Percentiles rank a stretch among this genome's conserved stretches.
Evolutionary conservation across 2,888 invertebrate genomes (phyloP).

Genomic region (Calameuta idolon): DNA sequence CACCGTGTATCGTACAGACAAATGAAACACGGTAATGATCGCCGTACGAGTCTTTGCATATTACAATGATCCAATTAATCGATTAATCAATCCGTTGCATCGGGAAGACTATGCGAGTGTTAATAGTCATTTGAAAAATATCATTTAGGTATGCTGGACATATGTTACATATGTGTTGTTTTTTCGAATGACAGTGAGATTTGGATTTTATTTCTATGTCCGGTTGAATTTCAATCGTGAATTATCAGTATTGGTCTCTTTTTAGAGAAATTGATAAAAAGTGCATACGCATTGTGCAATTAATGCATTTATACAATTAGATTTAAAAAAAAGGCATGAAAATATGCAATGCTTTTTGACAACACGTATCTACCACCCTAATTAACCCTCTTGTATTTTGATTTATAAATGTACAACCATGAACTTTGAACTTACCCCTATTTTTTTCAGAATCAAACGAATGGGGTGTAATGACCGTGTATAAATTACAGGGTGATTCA

Average conservation of each 20-base stretch:
- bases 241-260: not conserved
- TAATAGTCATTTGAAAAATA: not conserved
- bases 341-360: no score
- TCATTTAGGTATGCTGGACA: not conserved
- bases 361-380: not conserved
- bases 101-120: not conserved
- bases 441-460: not conserved
- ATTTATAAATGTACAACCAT: not conserved
- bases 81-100: not conserved
- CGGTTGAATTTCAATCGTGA: not conserved
- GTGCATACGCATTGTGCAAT: not conserved
- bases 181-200: not conserved
- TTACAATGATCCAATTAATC: no score
- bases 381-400: not conserved
- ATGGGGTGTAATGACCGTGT: not conserved
- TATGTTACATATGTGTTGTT: not conserved
- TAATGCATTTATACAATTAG: not conserved
- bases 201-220: not conserved
- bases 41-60: no score
- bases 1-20: no score
- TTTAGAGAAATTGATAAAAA: not conserved
- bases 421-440: not conserved
- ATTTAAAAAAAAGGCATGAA: not conserved
- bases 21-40: no score
- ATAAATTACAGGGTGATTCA: not conserved